These are phyloP conservation scores for Eretmochelys imbricata DNA, from an alignment of 2,113 vertebrate species.

Conservation along the genomic window DNA sequence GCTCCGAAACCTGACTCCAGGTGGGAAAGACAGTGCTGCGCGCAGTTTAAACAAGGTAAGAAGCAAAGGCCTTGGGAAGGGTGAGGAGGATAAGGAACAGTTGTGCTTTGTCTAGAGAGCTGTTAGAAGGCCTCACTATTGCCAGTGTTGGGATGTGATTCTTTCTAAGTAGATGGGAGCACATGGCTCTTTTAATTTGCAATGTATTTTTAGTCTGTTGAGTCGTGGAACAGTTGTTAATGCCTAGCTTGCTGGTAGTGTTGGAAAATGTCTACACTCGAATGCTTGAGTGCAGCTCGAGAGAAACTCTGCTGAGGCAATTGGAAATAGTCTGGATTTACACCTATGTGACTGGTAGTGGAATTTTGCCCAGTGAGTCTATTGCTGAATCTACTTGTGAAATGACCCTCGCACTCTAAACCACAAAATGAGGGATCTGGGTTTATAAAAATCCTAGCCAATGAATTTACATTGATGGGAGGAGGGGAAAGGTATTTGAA, in stretches of 20 bases:
- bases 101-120: not conserved
- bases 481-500: not conserved
- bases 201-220: conserved; percentile 7
- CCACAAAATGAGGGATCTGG: not conserved
- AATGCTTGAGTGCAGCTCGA: not conserved
- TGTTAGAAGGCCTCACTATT: not conserved
- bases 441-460: not conserved
- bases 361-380: not conserved
- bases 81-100: not conserved
- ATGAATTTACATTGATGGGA: not conserved
- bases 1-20: conserved; percentile 94
- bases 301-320: not conserved
- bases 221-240: not conserved
- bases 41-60: conserved; percentile 98
- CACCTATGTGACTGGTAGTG: not conserved
- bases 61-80: accelerated
- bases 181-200: not conserved
- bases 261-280: not conserved
- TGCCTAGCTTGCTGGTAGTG: not conserved
- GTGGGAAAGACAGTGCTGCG: conserved; percentile 96
- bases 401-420: not conserved
- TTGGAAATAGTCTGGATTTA: not conserved
- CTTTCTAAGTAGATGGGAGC: not conserved
- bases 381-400: not conserved
- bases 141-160: not conserved